Percentiles rank a stretch among this genome's conserved stretches.
phyloP scores from a whole-genome alignment of 2,797 vertebrate species.

The Streptopelia turtur region DNA sequence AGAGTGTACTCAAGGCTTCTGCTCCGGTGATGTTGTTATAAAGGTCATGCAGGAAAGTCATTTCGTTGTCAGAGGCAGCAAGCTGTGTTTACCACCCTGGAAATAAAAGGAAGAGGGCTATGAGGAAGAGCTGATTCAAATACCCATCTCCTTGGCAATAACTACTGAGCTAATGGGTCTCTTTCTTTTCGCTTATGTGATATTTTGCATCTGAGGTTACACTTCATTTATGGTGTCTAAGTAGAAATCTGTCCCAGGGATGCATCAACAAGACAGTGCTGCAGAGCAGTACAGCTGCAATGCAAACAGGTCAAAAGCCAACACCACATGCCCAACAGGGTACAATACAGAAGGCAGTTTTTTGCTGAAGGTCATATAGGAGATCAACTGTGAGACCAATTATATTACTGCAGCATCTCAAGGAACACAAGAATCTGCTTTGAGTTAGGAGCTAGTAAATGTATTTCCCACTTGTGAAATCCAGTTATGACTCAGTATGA shows the following conservation, averaged over 20 bases:
- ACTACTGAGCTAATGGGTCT: neutral
- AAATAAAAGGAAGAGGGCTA: neutral
- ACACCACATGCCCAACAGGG: neutral
- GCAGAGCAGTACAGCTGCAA: neutral
- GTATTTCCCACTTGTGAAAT: neutral
- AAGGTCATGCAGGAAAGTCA: neutral
- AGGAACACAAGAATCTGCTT: neutral
- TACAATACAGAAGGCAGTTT: neutral
- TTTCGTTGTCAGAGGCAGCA: neutral
- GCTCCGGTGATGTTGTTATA: neutral
- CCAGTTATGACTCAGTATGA: neutral
- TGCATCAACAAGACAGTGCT: accelerated
- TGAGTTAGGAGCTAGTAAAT: neutral
- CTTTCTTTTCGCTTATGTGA: neutral
- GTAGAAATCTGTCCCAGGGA: neutral
- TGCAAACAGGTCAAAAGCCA: neutral
- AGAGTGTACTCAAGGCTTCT: neutral
- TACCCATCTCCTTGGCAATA: neutral
- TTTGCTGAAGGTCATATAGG: neutral
- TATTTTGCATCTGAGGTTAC: neutral
- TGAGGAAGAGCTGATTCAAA: neutral
- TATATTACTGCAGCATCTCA: neutral
- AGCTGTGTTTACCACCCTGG: neutral
- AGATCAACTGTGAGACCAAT: neutral
- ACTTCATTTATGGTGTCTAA: neutral